Percentiles rank a stretch among this genome's conserved stretches.
These are phyloP conservation scores for Acromyrmex heyeri DNA, from an alignment of 1,140 invertebrate genomes.

Conservation along the genomic window DNA sequence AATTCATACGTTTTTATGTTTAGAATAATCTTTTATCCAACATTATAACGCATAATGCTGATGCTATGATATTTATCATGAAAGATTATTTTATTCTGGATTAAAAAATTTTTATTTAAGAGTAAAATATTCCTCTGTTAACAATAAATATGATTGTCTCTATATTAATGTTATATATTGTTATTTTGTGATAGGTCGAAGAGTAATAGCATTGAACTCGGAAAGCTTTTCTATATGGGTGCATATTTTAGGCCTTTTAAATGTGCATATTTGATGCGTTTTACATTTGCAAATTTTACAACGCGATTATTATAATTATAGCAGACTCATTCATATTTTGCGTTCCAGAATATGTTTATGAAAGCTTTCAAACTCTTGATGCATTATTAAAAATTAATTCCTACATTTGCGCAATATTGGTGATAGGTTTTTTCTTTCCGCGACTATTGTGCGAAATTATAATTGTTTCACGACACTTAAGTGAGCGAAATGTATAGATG, in stretches of 20 bases:
- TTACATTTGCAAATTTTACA: conserved; percentile 2
- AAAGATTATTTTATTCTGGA: no score
- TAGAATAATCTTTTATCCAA: no score
- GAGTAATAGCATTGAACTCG: no score
- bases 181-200: no score
- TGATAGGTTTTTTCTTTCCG: not conserved
- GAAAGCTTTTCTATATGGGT: no score
- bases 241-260: not conserved
- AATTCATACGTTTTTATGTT: no score
- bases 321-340: not conserved
- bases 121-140: no score
- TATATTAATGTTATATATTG: no score
- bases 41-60: no score
- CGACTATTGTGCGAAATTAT: not conserved
- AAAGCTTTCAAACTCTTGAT: conserved; percentile 43
- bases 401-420: not conserved
- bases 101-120: no score
- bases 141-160: no score
- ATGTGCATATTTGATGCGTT: not conserved
- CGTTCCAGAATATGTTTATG: conserved; percentile 27
- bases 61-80: no score
- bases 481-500: not conserved
- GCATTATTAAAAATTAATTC: not conserved
- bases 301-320: conserved; percentile 37
- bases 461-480: not conserved